These are phyloP conservation scores for Harpegnathos saltator DNA, from an alignment of 1,140 invertebrate genomes.

Conservation along the genomic window DNA sequence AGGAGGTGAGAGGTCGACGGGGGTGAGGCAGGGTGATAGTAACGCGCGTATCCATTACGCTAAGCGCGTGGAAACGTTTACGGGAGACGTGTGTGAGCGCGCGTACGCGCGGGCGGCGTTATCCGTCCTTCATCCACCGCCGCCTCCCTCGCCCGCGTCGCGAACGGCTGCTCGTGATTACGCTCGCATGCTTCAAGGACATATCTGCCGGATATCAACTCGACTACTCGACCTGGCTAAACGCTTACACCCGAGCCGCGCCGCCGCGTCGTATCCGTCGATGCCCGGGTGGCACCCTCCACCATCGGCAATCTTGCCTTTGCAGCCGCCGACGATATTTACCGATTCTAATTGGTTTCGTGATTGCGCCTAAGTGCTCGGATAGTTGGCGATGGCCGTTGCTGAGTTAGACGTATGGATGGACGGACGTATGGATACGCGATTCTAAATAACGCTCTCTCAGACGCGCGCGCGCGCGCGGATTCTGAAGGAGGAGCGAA, in stretches of 20 bases:
- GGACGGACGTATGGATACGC: conserved; percentile 18
- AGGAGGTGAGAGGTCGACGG: conserved; percentile 11
- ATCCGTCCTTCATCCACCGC: conserved; percentile 64
- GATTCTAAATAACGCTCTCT: conserved; percentile 33
- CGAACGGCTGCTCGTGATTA: conserved; percentile 61
- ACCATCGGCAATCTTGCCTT: conserved; percentile 47
- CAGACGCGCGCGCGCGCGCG: conserved; percentile 1
- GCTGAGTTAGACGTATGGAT: conserved; percentile 46
- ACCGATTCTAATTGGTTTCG: conserved; percentile 77
- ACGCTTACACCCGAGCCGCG: conserved; percentile 62
- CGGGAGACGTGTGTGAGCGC: conserved; percentile 58
- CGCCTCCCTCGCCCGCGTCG: conserved; percentile 29
- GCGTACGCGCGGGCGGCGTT: conserved; percentile 29
- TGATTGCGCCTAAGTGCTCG: conserved; percentile 75
- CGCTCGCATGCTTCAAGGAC: conserved; percentile 76
- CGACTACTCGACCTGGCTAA: conserved; percentile 71
- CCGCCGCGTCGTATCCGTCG: conserved; percentile 32
- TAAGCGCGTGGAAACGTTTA: conserved; percentile 67
- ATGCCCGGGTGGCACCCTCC: conserved; percentile 18
- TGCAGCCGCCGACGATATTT: conserved; percentile 70
- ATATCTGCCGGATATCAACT: conserved; percentile 75
- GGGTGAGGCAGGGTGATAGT: conserved; percentile 26
- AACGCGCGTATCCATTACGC: conserved; percentile 69
- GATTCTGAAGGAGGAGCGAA: conserved; percentile 25
- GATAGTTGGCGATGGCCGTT: conserved; percentile 46